Base-by-base conservation (phyloP, 53 echinoderm and acorn worm genomes). In the Antedon mediterranea region DNA sequence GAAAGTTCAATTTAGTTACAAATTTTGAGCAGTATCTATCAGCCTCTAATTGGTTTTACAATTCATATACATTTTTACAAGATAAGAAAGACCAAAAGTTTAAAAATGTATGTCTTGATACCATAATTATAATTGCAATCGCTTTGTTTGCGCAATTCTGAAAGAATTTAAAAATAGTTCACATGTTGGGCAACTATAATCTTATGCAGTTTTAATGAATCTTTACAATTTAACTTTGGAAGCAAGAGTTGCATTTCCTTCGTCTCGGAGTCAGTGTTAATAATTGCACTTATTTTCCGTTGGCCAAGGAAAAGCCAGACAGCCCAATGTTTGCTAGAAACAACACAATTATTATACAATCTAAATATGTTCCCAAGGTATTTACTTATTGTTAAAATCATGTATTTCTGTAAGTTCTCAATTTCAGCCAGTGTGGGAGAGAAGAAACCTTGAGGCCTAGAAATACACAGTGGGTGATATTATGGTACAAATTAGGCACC, bases 401-500 rank as follows among this genome's bases (percentile, higher is more conserved):
- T 57, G 57, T 57, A 37, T 37, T 37, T 37, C 37, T 37, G 37
- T 37, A 37, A 37, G 57, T 57, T 57, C 14, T 57, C 23, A 57
- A 57, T 23, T 37, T 3, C 57, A 57, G 57, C 23, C 57, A 18
- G 57, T 57, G 57, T 57, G 23, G 20, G 57, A 11, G 23, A 57
- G 20, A 26, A 37, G 37, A 37, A 37, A 57, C 57, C 57, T 57
- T 57, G 57, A 18, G 57, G 57, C 57, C 7, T 57, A 23, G 15
- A 41, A 15, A 57, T 23, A 57, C 57, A 57, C 57, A 57, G 57
- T 57, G 57, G 57, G 57, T 57, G 57, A 57, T 57, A 57, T 57
- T 57, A 57, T 57, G 57, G 57, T 57, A 57, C 57, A 57, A 57
- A 57, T 57, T 57, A 57, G 57, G 57, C 57, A 57, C 57, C 57